phyloP scores from a whole-genome alignment of 2,797 vertebrate species.

The Eulemur mongoz region DNA sequence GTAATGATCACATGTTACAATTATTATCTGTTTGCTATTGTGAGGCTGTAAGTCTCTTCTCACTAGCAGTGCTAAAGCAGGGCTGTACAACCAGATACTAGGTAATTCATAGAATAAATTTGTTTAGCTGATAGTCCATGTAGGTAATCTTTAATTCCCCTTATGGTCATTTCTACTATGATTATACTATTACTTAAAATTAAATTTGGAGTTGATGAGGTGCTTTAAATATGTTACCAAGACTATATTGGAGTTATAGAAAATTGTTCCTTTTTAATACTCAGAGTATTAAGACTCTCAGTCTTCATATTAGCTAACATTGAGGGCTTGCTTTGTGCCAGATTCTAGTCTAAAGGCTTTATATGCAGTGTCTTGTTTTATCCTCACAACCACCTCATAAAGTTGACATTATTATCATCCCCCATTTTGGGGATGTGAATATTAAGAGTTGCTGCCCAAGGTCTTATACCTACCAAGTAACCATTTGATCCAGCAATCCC shows the following conservation, averaged over 20 bases:
- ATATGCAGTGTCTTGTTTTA: neutral
- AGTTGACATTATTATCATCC: neutral
- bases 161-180: neutral
- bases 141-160: neutral
- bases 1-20: neutral
- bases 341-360: neutral
- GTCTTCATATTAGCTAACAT: neutral
- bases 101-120: neutral
- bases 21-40: neutral
- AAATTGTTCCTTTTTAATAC: neutral
- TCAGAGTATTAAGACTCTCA: neutral
- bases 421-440: neutral
- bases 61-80: neutral
- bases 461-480: neutral
- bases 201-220: neutral
- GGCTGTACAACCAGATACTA: fast-evolving
- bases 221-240: neutral
- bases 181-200: neutral
- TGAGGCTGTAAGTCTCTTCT: neutral
- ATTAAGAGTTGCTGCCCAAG: neutral
- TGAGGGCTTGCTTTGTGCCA: neutral
- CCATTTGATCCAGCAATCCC: no score
- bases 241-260: neutral
- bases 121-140: neutral
- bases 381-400: neutral